phyloP scores from a whole-genome alignment of 2,888 invertebrate species.

The Taphrorychus bicolor region DNA sequence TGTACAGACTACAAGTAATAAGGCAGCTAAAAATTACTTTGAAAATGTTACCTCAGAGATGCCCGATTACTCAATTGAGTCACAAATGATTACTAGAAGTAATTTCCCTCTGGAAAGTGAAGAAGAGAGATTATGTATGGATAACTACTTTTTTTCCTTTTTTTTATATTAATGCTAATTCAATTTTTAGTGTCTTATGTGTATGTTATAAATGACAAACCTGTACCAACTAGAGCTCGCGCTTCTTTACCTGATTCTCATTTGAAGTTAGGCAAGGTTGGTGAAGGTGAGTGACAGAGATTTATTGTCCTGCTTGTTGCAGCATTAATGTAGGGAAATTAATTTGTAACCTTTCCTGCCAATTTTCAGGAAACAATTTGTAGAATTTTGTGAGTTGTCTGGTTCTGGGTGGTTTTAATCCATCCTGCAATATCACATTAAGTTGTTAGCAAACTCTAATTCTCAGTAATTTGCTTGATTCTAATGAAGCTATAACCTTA shows the following conservation, averaged over 20 bases:
- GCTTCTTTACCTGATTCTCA: slow-evolving; percentile 78
- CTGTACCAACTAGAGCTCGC: slow-evolving; percentile 75
- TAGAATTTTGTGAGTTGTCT: too few relatives aligned
- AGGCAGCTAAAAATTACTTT: slow-evolving; percentile 37
- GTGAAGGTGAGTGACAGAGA: slow-evolving; percentile 53
- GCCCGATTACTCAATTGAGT: slow-evolving; percentile 11
- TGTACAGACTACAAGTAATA: neutral
- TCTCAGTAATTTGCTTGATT: too few relatives aligned
- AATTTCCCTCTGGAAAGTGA: slow-evolving; percentile 43
- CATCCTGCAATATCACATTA: too few relatives aligned
- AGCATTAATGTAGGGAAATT: too few relatives aligned
- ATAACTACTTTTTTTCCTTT: neutral
- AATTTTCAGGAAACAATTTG: too few relatives aligned
- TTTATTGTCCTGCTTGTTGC: too few relatives aligned
- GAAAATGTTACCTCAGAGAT: slow-evolving; percentile 15
- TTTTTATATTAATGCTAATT: slow-evolving; percentile 4
- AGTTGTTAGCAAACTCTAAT: too few relatives aligned
- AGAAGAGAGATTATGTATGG: slow-evolving; percentile 53
- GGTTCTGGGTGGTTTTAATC: too few relatives aligned
- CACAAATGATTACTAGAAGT: slow-evolving; percentile 32
- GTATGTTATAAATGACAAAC: slow-evolving; percentile 65
- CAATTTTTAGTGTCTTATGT: slow-evolving; percentile 55
- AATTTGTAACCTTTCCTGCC: too few relatives aligned
- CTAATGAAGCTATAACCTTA: too few relatives aligned
- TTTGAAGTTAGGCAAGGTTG: slow-evolving; percentile 64